Evolutionary conservation across 1,140 invertebrate species (phyloP).

Genomic region (Colletes latitarsis): DNA sequence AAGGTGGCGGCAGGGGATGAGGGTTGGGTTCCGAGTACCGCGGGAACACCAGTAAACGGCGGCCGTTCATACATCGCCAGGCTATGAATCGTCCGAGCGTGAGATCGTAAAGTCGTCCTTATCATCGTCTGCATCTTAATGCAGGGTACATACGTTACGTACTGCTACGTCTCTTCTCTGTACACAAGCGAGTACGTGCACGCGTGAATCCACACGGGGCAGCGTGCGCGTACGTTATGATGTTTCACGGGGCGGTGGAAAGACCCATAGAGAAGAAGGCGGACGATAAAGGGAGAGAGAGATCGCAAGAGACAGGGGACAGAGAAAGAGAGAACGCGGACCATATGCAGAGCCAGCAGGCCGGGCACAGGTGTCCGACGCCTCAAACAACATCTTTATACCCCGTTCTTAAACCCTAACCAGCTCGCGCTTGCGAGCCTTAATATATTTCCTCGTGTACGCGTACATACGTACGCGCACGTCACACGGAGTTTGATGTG

Average conservation of each 20-base stretch:
- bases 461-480: conserved; percentile 24
- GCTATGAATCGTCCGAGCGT: conserved; percentile 81
- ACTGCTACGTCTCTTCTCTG: conserved; percentile 62
- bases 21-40: conserved; percentile 34
- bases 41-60: conserved; percentile 75
- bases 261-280: conserved; percentile 13
- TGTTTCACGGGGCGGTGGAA: conserved; percentile 36
- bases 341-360: conserved; percentile 66
- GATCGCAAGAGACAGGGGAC: background rate
- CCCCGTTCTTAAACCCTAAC: conserved; percentile 59
- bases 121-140: conserved; percentile 80
- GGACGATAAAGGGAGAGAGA: background rate
- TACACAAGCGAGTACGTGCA: conserved; percentile 48
- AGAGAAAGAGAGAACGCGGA: conserved; percentile 27
- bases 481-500: conserved; percentile 35
- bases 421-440: conserved; percentile 59
- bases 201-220: conserved; percentile 24
- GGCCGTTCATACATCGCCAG: conserved; percentile 74
- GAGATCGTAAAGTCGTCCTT: conserved; percentile 80
- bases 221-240: conserved; percentile 46
- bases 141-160: conserved; percentile 73
- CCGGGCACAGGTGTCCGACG: conserved; percentile 72
- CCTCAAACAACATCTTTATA: conserved; percentile 76
- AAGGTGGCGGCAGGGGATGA: conserved; percentile 2
- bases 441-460: conserved; percentile 69